A percentile compares a stretch with the other conserved stretches of the same genome.
These are phyloP conservation scores for Noctua comes DNA, from an alignment of 2,888 invertebrate genomes.

Conservation along the genomic window DNA sequence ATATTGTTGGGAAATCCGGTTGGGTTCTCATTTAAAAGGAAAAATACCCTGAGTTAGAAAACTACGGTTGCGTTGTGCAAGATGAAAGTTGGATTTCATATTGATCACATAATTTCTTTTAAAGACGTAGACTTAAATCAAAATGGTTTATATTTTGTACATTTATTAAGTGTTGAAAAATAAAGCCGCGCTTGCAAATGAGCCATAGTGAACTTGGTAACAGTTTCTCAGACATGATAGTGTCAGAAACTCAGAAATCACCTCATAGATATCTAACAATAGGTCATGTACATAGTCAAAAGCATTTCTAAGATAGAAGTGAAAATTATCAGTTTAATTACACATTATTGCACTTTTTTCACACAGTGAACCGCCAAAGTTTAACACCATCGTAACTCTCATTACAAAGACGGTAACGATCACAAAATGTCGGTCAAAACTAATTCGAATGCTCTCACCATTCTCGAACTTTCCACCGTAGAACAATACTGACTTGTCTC, in stretches of 20 bases:
- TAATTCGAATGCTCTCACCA: conserved; percentile 60
- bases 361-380: conserved; percentile 45
- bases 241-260: neutral
- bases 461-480: conserved; percentile 73
- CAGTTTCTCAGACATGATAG: neutral
- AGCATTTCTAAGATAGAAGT: conserved; percentile 22
- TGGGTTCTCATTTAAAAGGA: neutral
- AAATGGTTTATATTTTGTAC: neutral
- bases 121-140: conserved; percentile 1
- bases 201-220: neutral
- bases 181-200: neutral
- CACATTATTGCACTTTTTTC: conserved; percentile 24
- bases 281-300: neutral
- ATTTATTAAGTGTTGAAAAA: neutral
- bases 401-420: conserved; percentile 62
- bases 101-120: neutral
- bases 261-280: neutral
- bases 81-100: neutral
- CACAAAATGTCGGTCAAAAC: conserved; percentile 61
- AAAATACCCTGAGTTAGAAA: conserved; percentile 26
- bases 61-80: conserved; percentile 15
- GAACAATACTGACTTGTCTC: conserved; percentile 71
- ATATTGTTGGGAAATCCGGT: conserved; percentile 41
- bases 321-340: conserved; percentile 40
- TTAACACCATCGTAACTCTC: conserved; percentile 43